These are phyloP conservation scores for Blomia tropicalis DNA, from an alignment of 2,888 invertebrate genomes.

Conservation along the genomic window DNA sequence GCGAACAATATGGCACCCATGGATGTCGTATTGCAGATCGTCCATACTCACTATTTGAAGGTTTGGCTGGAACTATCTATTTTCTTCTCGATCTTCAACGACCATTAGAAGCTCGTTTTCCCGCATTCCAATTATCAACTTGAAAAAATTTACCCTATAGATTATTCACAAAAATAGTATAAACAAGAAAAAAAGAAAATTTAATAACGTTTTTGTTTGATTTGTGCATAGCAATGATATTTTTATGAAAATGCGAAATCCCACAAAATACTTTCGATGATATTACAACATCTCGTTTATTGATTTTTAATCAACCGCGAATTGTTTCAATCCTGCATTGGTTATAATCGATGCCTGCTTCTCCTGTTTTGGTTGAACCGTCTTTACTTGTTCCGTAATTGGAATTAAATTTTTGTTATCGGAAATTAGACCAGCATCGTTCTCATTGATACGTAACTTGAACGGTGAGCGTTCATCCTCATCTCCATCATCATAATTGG, in stretches of 20 bases:
- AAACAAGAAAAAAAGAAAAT: too few species aligned
- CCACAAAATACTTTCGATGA: too few species aligned
- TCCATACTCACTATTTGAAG: conserved; percentile 65
- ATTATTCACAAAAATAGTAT: not conserved
- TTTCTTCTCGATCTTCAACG: conserved; percentile 52
- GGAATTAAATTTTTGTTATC: conserved; percentile 35
- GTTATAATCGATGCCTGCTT: conserved; percentile 28
- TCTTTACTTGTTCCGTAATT: conserved; percentile 34
- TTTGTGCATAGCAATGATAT: too few species aligned
- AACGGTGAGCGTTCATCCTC: not conserved
- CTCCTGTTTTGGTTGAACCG: conserved; percentile 35
- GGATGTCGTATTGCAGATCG: conserved; percentile 50
- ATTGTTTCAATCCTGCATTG: conserved; percentile 27
- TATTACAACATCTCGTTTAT: too few species aligned
- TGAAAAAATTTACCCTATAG: not conserved
- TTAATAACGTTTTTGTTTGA: too few species aligned
- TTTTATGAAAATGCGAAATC: too few species aligned
- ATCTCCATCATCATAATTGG: not conserved
- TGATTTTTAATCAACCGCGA: conserved; percentile 14
- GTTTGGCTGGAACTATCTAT: conserved; percentile 55
- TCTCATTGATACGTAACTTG: conserved; percentile 14
- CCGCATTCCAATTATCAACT: conserved; percentile 48
- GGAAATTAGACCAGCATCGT: conserved; percentile 32
- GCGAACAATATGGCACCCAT: conserved; percentile 51
- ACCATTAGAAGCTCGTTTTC: conserved; percentile 53